Conservation (phyloP, 2,888 invertebrate genomes). For the Ceriagrion tenellum region DNA sequence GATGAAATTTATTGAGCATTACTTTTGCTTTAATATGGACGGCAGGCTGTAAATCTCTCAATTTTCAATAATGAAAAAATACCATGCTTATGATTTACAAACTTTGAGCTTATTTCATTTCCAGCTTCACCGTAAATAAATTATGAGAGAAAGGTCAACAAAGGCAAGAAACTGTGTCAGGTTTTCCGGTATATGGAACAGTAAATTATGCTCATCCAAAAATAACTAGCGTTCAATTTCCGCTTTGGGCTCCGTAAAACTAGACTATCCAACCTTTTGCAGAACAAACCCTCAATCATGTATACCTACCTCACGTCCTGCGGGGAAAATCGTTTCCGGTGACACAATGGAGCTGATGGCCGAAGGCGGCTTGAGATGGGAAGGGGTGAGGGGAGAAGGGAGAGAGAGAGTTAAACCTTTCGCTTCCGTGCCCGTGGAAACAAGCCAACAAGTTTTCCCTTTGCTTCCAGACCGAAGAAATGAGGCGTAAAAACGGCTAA, state of each 20-base stretch:
- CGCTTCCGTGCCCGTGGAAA: neutral
- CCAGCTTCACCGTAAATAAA: neutral
- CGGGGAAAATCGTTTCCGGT: neutral
- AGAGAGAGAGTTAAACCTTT: neutral
- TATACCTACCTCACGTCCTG: neutral
- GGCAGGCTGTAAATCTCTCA: no score
- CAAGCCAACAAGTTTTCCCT: conserved; percentile 10
- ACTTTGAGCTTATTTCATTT: neutral
- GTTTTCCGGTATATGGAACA: neutral
- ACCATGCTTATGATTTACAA: no score
- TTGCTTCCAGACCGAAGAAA: neutral
- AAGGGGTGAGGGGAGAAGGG: no score
- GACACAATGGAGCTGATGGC: neutral
- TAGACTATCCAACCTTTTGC: neutral
- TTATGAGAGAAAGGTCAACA: neutral
- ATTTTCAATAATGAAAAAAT: no score
- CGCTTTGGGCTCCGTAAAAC: neutral
- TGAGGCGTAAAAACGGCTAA: neutral
- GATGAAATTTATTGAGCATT: no score
- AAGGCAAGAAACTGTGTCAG: neutral
- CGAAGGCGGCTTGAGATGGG: neutral
- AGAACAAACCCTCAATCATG: neutral
- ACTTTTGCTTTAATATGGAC: no score
- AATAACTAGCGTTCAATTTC: conserved; percentile 3
- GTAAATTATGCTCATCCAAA: neutral